These are phyloP conservation scores for Macrostomum cliftonense DNA, from an alignment of 2,888 invertebrate species.

Conservation along the genomic window DNA sequence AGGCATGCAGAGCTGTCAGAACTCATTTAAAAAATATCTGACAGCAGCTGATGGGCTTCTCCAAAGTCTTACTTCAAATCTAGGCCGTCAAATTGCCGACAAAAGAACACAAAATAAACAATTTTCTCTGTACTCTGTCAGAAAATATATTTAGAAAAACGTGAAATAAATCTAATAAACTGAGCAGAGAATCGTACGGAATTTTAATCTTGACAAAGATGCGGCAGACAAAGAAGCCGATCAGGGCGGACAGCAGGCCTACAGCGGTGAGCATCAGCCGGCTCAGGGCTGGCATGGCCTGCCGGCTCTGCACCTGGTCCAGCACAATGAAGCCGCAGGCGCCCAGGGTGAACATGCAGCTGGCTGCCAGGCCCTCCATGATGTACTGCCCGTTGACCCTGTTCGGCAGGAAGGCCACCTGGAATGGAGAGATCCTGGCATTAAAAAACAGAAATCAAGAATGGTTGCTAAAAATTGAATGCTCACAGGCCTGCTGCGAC, in stretches of 20 bases:
- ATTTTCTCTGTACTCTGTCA: no score
- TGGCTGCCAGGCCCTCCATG: conserved; percentile 92
- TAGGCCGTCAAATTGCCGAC: no score
- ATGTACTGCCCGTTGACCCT: conserved; percentile 96
- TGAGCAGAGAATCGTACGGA: conserved; percentile 41
- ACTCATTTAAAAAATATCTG: no score
- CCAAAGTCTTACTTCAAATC: no score
- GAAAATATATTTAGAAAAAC: no score
- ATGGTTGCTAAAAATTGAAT: no score
- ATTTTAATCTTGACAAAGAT: conserved; percentile 96
- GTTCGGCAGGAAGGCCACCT: conserved; percentile 92
- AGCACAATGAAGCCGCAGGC: conserved; percentile 86
- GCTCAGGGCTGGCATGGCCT: conserved; percentile 63
- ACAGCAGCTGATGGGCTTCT: no score
- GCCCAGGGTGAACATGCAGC: conserved; percentile 84
- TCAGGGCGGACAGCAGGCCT: conserved; percentile 71
- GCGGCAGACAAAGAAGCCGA: conserved; percentile 86
- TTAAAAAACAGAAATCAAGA: no score
- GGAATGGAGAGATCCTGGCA: no score
- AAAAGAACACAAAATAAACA: no score
- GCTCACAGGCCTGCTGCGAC: conserved; percentile 74
- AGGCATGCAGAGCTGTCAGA: no score
- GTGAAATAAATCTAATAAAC: no score
- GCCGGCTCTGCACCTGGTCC: conserved; percentile 68
- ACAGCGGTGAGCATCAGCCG: conserved; percentile 68